Conservation (phyloP, 2,797 vertebrate species). For the Enteromius trimaculatus region DNA sequence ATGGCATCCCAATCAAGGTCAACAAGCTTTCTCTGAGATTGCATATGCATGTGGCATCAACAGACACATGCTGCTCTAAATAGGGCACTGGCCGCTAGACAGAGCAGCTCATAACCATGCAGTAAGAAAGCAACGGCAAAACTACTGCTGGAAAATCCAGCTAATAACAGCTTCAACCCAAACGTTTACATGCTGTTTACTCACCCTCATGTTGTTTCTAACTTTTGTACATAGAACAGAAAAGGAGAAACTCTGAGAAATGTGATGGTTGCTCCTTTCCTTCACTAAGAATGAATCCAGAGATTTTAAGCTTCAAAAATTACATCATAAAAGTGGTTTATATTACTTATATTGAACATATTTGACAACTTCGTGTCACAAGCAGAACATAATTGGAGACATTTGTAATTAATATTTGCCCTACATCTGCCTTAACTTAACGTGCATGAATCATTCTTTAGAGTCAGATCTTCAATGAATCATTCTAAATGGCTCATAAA, state of each 20-base stretch:
- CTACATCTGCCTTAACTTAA: not conserved
- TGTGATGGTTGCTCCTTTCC: not conserved
- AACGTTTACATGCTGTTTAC: not conserved
- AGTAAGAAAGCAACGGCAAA: constrained; percentile 32
- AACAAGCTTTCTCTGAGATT: constrained; percentile 65
- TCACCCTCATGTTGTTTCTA: not conserved
- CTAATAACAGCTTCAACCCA: constrained; percentile 16
- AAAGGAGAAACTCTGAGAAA: not conserved
- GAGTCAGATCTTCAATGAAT: not conserved
- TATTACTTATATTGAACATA: not conserved
- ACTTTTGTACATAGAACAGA: not conserved
- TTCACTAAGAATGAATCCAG: not conserved
- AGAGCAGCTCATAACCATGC: constrained; percentile 44
- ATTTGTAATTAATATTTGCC: too few relatives aligned
- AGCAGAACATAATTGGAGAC: too few relatives aligned
- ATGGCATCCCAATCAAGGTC: constrained; percentile 73
- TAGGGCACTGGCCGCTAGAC: constrained; percentile 59
- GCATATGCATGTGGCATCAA: constrained; percentile 68
- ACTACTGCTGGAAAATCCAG: constrained; percentile 29
- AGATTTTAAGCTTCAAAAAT: not conserved
- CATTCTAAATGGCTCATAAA: not conserved
- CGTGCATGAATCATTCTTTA: not conserved
- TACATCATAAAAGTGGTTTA: not conserved
- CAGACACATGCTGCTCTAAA: constrained; percentile 67
- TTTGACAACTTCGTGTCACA: too few relatives aligned